Conservation (phyloP, 2,797 vertebrate genomes). For the Trichosurus vulpecula region DNA sequence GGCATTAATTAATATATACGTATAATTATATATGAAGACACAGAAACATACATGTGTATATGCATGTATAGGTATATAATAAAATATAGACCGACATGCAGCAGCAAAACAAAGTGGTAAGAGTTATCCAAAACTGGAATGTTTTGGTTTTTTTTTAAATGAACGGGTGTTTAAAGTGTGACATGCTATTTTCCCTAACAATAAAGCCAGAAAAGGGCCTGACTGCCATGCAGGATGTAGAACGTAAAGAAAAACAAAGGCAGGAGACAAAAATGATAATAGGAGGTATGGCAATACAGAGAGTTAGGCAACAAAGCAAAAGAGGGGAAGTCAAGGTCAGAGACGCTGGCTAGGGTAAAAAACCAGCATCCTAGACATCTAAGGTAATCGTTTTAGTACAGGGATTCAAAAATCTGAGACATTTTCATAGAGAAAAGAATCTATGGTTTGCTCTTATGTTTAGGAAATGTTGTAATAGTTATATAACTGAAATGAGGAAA, state of each 20-base stretch:
- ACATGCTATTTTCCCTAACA: not conserved
- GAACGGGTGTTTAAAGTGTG: not conserved
- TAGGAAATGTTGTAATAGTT: constrained; percentile 21
- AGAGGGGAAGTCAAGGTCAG: not conserved
- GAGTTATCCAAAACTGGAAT: not conserved
- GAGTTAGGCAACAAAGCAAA: constrained; percentile 1
- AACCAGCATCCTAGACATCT: constrained; percentile 6
- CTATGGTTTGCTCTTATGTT: not conserved
- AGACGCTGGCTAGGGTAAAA: not conserved
- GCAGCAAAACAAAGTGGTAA: not conserved
- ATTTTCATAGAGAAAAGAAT: constrained; percentile 12
- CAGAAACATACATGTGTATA: not conserved
- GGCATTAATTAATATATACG: not conserved
- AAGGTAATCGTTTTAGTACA: constrained; percentile 12
- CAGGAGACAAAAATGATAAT: not conserved
- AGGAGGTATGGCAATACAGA: not conserved
- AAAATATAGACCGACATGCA: not conserved
- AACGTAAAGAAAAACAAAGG: constrained; percentile 25
- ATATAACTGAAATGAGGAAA: constrained; percentile 4
- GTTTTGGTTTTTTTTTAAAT: not conserved
- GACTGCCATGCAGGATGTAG: not conserved
- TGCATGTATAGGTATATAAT: not conserved
- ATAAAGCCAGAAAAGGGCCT: not conserved
- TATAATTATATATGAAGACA: not conserved
- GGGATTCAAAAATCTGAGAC: constrained; percentile 31